phyloP scores from a whole-genome alignment of 2,113 vertebrate genomes.

The Tetraodon nigroviridis region DNA sequence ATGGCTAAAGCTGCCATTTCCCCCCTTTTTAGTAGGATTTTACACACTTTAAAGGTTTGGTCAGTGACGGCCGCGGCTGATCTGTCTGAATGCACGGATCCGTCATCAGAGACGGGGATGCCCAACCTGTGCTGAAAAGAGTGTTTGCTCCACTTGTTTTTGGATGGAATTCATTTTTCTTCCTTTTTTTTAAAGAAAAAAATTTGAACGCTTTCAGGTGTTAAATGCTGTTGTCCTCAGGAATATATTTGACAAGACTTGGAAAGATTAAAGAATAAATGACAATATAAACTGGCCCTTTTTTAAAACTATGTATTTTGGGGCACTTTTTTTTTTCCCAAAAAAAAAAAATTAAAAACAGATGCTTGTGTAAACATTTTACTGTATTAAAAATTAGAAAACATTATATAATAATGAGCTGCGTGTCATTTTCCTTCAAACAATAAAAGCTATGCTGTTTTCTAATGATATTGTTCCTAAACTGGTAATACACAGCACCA shows the following conservation, averaged over 20 bases:
- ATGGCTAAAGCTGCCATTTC: constrained; percentile 8
- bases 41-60: constrained; percentile 7
- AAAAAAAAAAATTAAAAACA: constrained; percentile 45
- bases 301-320: constrained; percentile 38
- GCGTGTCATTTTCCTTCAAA: constrained; percentile 32
- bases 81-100: constrained; percentile 49
- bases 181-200: constrained; percentile 22
- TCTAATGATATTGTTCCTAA: neutral
- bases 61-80: constrained; percentile 30
- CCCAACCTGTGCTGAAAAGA: constrained; percentile 51
- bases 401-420: constrained; percentile 39
- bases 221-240: constrained; percentile 69
- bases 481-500: too few species aligned
- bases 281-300: constrained; percentile 50
- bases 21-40: constrained; percentile 2
- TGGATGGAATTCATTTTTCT: constrained; percentile 20
- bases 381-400: constrained; percentile 67
- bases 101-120: constrained; percentile 59
- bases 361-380: constrained; percentile 66
- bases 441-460: neutral
- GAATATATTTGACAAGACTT: constrained; percentile 63
- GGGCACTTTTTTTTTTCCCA: constrained; percentile 52
- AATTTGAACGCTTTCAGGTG: constrained; percentile 64
- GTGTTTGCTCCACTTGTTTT: constrained; percentile 63
- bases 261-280: constrained; percentile 38